Evolutionary conservation across 2,113 vertebrate species (phyloP).

Genomic region (Equus quagga): DNA sequence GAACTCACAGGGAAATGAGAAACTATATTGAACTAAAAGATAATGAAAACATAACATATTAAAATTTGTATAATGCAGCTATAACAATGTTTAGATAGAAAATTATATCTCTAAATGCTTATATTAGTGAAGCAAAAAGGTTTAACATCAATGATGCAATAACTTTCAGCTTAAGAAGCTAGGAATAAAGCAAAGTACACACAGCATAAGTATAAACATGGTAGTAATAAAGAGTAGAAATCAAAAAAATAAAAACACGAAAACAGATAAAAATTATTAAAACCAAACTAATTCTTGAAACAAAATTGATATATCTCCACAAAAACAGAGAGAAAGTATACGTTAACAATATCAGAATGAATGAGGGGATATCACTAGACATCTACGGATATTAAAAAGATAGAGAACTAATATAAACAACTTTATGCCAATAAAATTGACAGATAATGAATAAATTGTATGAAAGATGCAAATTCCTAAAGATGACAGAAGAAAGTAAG

Average conservation of each 20-base stretch:
- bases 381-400: background rate
- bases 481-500: background rate
- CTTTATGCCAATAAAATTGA: background rate
- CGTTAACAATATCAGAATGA: background rate
- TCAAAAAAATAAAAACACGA: background rate
- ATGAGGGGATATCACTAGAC: background rate
- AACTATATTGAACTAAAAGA: background rate
- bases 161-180: background rate
- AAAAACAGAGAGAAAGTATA: background rate
- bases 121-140: background rate
- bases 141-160: background rate
- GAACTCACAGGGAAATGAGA: slow-evolving; percentile 7
- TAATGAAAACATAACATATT: background rate
- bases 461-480: background rate
- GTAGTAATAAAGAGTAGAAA: background rate
- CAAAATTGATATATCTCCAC: background rate
- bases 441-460: background rate
- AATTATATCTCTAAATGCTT: background rate
- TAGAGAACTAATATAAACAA: background rate
- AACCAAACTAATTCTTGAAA: background rate
- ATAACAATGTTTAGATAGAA: background rate
- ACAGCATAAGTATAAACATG: background rate
- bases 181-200: slow-evolving; percentile 12
- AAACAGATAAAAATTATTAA: background rate
- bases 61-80: background rate